Evolutionary conservation across 1,140 invertebrate genomes (phyloP).

Genomic region (Rhopalosiphum maidis): DNA sequence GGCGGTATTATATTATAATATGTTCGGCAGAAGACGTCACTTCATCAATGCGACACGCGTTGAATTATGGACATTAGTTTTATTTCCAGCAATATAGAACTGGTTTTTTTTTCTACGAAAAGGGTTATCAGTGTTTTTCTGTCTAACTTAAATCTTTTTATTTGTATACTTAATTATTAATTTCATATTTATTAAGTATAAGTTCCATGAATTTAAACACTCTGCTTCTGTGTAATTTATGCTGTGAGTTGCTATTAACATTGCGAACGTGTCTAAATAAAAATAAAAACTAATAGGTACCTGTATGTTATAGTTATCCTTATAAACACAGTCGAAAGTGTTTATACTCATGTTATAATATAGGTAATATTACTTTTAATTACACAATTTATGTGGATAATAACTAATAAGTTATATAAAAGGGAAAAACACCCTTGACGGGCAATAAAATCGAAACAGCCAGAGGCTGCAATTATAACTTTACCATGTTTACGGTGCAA

Average conservation of each 20-base stretch:
- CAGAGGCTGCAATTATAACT: neutral
- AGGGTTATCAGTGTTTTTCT: neutral
- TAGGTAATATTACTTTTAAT: conserved; percentile 20
- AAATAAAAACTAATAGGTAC: neutral
- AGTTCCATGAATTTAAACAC: neutral
- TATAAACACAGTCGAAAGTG: neutral
- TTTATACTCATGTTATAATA: neutral
- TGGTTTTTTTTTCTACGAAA: neutral
- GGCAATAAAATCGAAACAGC: conserved; percentile 10
- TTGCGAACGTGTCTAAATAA: neutral
- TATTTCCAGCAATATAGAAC: neutral
- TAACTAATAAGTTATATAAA: neutral
- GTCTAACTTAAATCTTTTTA: neutral
- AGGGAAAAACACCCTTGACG: neutral
- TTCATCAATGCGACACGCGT: neutral
- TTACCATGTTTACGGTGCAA: neutral
- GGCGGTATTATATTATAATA: no score
- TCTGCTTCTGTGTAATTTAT: neutral
- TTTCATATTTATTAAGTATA: neutral
- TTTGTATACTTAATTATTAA: neutral
- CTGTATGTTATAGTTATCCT: neutral
- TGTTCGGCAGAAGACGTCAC: neutral
- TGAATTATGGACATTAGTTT: neutral
- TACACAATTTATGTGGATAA: conserved; percentile 1
- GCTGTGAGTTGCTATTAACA: neutral